A percentile compares a stretch with the other conserved stretches of the same genome.
These are phyloP conservation scores for Oceanodroma tethys DNA, from an alignment of 2,113 vertebrate species.

Conservation along the genomic window DNA sequence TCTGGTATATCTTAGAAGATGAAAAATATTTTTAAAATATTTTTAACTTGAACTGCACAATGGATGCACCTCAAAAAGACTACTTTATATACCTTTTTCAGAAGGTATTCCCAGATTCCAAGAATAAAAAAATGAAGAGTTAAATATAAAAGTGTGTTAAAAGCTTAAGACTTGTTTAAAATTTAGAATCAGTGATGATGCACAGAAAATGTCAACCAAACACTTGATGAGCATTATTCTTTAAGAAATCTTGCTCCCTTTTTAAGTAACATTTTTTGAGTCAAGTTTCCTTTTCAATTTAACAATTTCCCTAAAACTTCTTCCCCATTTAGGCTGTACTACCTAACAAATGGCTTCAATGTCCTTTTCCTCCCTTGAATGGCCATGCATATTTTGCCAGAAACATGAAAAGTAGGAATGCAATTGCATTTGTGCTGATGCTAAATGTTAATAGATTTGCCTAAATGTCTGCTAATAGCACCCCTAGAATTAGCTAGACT, in stretches of 20 bases:
- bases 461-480: conserved; percentile 74
- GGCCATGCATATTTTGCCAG: conserved; percentile 61
- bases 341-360: not conserved
- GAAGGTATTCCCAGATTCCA: not conserved
- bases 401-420: conserved; percentile 54
- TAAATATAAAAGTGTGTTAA: not conserved
- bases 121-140: not conserved
- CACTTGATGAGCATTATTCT: not conserved
- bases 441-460: conserved; percentile 76
- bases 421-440: conserved; percentile 70
- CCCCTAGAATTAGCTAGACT: conserved; percentile 75
- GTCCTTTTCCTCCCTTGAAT: conserved; percentile 23
- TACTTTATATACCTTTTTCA: not conserved
- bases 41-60: not conserved
- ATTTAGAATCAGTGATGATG: not conserved
- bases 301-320: not conserved
- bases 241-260: not conserved
- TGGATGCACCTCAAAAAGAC: not conserved
- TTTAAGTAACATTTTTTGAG: not conserved
- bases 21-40: not conserved
- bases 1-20: not conserved
- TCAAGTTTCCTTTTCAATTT: not conserved
- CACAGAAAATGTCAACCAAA: not conserved
- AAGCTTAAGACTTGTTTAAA: conserved; percentile 6
- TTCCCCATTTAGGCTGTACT: not conserved